Evolutionary conservation across 2,797 vertebrate genomes (phyloP), one percentile per base, ranked within the genome.

Genomic region (Percopsis omiscomaycus): DNA sequence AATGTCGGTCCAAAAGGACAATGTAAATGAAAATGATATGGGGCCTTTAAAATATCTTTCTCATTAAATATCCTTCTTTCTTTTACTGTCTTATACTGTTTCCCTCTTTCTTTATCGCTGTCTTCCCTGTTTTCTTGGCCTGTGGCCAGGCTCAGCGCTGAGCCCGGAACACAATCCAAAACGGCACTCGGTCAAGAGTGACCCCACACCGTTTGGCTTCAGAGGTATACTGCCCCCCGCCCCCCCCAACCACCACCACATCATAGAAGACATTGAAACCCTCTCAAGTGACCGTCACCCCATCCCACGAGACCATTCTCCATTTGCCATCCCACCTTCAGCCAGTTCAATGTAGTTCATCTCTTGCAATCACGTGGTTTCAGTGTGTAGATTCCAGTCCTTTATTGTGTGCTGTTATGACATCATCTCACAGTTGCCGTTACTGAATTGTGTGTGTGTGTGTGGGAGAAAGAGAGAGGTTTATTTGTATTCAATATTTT

Each of bases 171-270:
- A 94, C 86, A 90, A 92, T 90, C 79, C 93, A 91, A 98, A 97
- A 89, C 93, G 93, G 29, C 94, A 95, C 3, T 91, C 93, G 92
- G 93, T 96, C 89, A 96, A 95, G 93, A 98, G 96, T 83, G 95
- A 98, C 85, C 95, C 95, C 71, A 95, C 95, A 42, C 96, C 96
- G 48, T 92, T 96, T 89, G 95, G 95, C 87, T 87, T 94, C 81
- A 95, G 93, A 96, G 96, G 96, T 97, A 91, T 62, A 85, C 5
- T 28, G 53, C 16, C 0, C 3, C 63, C 27, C 2, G 3, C 15
- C 10, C 16, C 54, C n/a, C 0, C 4, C 64, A 28, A 83, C 11
- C 27, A 52, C 15, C 0, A 2, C 65, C 16, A 15, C 12, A 0
- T 32, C 4, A 3, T 1, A 2, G n/a, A 29, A 6, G 37, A 8